Percentiles rank a stretch among this genome's conserved stretches.
phyloP scores from a whole-genome alignment of 2,888 invertebrate genomes.

The Drosophila mimetica region DNA sequence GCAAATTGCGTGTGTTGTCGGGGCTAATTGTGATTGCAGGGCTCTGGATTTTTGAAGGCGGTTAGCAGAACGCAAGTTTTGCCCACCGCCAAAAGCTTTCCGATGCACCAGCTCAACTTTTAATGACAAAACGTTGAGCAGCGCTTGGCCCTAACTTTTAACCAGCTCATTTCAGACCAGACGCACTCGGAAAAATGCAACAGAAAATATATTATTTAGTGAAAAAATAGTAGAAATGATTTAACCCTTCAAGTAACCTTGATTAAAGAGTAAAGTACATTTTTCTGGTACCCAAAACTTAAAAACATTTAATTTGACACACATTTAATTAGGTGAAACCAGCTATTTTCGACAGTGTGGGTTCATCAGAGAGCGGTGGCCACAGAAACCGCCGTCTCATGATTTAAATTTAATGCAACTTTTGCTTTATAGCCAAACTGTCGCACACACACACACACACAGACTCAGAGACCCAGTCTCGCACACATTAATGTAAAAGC shows the following conservation, averaged over 20 bases:
- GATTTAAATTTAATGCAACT: slow-evolving; percentile 75
- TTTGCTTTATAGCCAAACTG: slow-evolving; percentile 63
- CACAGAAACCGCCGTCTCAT: slow-evolving; percentile 69
- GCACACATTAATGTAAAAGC: slow-evolving; percentile 51
- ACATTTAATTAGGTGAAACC: neutral
- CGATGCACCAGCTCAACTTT: slow-evolving; percentile 53
- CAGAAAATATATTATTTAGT: neutral
- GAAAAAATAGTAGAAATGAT: neutral
- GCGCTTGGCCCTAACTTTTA: slow-evolving; percentile 59
- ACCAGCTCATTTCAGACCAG: slow-evolving; percentile 30
- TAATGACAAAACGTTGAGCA: slow-evolving; percentile 66
- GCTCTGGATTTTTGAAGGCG: neutral
- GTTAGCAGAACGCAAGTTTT: neutral
- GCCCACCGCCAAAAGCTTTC: slow-evolving; percentile 34
- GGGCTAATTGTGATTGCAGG: slow-evolving; percentile 33
- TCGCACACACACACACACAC: slow-evolving; percentile 26
- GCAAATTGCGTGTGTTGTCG: slow-evolving; percentile 35
- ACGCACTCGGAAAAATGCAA: slow-evolving; percentile 3
- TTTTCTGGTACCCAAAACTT: neutral
- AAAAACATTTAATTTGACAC: too few relatives aligned
- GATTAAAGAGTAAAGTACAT: neutral
- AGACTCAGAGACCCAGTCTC: slow-evolving; percentile 11
- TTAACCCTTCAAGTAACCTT: too few relatives aligned
- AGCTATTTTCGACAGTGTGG: slow-evolving; percentile 16
- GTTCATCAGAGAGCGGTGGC: slow-evolving; percentile 40